Conservation (phyloP, 2,797 vertebrate species). For the Centroberyx gerrardi region DNA sequence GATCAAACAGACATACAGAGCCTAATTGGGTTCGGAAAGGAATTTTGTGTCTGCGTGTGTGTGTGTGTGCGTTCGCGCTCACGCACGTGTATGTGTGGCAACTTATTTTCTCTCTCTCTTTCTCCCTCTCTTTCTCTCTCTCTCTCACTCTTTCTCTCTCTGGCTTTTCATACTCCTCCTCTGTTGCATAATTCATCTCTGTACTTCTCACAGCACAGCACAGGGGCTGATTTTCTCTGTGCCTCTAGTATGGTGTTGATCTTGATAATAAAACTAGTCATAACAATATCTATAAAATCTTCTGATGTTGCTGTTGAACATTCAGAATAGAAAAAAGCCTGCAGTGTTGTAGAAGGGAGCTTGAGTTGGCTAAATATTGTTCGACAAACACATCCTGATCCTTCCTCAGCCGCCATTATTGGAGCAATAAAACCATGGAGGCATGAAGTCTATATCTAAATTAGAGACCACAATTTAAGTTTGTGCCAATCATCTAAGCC, state of each 20-base stretch:
- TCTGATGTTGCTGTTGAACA: conserved; percentile 41
- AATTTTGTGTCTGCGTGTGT: conserved; percentile 33
- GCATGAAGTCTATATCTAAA: conserved; percentile 8
- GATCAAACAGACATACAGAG: conserved; percentile 74
- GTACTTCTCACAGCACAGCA: conserved; percentile 47
- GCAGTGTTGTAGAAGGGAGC: not conserved
- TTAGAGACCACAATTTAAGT: not conserved
- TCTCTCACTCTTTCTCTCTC: not conserved
- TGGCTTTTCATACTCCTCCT: conserved; percentile 51
- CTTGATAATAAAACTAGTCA: conserved; percentile 55
- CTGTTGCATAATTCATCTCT: conserved; percentile 70
- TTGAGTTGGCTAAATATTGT: conserved; percentile 14
- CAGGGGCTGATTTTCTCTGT: conserved; percentile 38
- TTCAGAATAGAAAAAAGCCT: conserved; percentile 24
- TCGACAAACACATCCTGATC: not conserved
- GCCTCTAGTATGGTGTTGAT: conserved; percentile 44
- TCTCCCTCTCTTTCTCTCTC: conserved; percentile 25
- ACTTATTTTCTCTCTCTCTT: conserved; percentile 22
- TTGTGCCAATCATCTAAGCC: not conserved
- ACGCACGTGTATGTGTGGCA: conserved; percentile 25
- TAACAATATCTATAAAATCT: conserved; percentile 35
- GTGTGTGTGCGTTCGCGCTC: conserved; percentile 20
- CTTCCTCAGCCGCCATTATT: not conserved
- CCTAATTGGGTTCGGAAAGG: conserved; percentile 78
- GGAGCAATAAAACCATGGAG: conserved; percentile 3